Base-by-base conservation (phyloP, 2,888 invertebrate genomes). In the Plagodis pulveraria region DNA sequence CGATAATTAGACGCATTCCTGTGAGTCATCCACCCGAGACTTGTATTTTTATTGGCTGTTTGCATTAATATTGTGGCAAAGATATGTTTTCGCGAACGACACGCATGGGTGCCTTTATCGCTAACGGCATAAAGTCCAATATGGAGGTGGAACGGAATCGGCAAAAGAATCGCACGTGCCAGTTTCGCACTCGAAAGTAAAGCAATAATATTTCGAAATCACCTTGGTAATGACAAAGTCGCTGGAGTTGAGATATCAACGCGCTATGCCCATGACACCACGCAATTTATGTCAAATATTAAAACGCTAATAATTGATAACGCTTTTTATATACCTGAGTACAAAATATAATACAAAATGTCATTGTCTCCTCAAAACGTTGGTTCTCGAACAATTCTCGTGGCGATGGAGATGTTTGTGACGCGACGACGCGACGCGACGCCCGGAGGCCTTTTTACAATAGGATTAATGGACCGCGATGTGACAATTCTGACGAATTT, bases 21-120 rank as follows among this genome's bases (percentile, higher is more conserved):
- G 80, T 87, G 89, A 89, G 72, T 87, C 89, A 89, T 83, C 86
- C 88, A 88, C 76, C 81, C 87, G 86, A 82, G 86, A 84, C 86
- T 80, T 80, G 81, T 81, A 85, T 85, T 87, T 87, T 88, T 88
- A 88, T 87, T 87, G 83, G 81, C 74, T 78, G 83, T 86, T 87
- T 84, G 83, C 84, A 83, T 82, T 86, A 81, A 78, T 81, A 82
- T 84, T 81, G 79, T 71, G 71, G 70, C 81, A 74, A 81, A 79
- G 73, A 82, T 79, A 80, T 76, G 73, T 80, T 77, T 76, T 75
- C 76, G 69, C 72, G 69, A 71, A 72, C 70, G 72, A 66, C 75
- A 76, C 72, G 76, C 73, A 81, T 76, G 77, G 62, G 66, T 70
- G 66, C 67, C 79, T 75, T 74, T 81, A 81, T 75, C 70, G 57